phyloP scores from a whole-genome alignment of 2,797 vertebrate species.

The Myotis findleyi region DNA sequence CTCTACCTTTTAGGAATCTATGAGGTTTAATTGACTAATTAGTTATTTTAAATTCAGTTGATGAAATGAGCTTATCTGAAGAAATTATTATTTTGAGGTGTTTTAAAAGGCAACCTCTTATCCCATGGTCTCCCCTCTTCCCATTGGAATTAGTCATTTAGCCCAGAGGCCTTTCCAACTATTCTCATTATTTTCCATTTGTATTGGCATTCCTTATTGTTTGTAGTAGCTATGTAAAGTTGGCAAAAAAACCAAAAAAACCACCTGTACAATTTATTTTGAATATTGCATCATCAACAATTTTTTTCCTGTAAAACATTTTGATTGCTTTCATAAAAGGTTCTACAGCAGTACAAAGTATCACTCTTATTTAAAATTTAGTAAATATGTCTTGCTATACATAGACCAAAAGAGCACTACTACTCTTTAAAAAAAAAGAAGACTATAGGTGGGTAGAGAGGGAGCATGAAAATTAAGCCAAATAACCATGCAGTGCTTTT shows the following conservation, averaged over 20 bases:
- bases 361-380: background rate
- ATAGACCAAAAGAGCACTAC: background rate
- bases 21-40: slow-evolving; percentile 9
- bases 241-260: background rate
- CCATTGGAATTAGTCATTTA: background rate
- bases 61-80: background rate
- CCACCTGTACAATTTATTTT: slow-evolving; percentile 43
- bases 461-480: background rate
- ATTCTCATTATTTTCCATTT: slow-evolving; percentile 22
- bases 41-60: slow-evolving; percentile 17
- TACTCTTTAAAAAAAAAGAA: background rate
- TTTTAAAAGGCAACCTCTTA: background rate
- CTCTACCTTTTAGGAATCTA: background rate
- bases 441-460: background rate
- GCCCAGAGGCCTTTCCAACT: background rate
- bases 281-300: background rate
- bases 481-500: slow-evolving; percentile 52
- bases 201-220: background rate
- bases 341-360: background rate
- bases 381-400: background rate
- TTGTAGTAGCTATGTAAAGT: background rate
- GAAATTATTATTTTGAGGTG: slow-evolving; percentile 40
- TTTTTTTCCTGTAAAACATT: background rate
- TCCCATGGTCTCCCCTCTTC: background rate
- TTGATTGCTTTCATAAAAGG: background rate